These are phyloP conservation scores for Theropithecus gelada DNA, from an alignment of 2,113 vertebrate genomes.

Conservation along the genomic window DNA sequence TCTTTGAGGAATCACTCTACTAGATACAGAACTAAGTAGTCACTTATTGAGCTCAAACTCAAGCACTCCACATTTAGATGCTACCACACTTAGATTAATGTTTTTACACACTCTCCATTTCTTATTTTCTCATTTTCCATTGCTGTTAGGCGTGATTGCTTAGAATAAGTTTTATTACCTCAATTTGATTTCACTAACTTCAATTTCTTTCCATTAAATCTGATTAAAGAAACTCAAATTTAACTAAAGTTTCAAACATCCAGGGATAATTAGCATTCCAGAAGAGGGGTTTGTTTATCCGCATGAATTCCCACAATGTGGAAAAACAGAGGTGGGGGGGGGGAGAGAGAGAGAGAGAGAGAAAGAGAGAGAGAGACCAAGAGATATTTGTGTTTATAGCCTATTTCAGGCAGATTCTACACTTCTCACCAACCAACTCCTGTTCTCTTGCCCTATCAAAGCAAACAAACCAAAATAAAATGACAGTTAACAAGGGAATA, in stretches of 20 bases:
- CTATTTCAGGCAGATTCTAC: neutral
- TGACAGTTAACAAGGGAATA: neutral
- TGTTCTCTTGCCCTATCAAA: neutral
- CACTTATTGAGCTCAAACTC: neutral
- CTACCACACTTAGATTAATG: neutral
- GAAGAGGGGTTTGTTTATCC: neutral
- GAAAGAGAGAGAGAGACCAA: neutral
- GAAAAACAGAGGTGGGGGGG: accelerated
- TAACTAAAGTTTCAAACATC: neutral
- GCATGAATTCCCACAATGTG: neutral
- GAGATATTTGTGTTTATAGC: neutral
- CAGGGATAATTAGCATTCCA: neutral
- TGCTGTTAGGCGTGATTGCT: neutral
- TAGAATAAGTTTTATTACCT: neutral
- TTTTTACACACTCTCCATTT: neutral
- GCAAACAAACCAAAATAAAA: neutral
- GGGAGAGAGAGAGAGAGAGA: accelerated
- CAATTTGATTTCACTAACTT: neutral
- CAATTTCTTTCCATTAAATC: neutral
- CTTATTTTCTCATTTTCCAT: neutral
- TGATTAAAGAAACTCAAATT: conserved; percentile 25
- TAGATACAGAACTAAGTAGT: neutral
- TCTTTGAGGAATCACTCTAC: neutral
- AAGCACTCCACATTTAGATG: neutral
- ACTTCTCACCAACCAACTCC: neutral